A percentile compares a stretch with the other conserved stretches of the same genome.
phyloP scores from a whole-genome alignment of 2,888 invertebrate genomes.

The Encarsia formosa region DNA sequence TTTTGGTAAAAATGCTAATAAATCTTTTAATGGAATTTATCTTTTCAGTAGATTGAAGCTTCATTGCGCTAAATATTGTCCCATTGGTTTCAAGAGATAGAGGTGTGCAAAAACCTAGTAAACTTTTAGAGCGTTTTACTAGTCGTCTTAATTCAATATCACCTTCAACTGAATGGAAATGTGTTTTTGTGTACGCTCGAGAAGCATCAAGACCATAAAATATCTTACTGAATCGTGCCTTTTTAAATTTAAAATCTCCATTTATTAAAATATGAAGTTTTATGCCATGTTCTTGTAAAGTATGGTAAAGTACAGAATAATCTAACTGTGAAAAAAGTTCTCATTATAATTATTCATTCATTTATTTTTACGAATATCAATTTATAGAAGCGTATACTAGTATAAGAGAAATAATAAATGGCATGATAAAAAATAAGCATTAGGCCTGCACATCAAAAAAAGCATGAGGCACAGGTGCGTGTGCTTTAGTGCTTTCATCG shows the following conservation, averaged over 20 bases:
- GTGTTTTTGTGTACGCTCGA: slow-evolving; percentile 76
- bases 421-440: too few relatives aligned
- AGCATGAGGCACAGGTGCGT: too few relatives aligned
- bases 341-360: slow-evolving; percentile 13
- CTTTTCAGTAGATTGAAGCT: slow-evolving; percentile 53
- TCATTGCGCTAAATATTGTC: slow-evolving; percentile 63
- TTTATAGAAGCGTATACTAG: not conserved
- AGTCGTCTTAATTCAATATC: slow-evolving; percentile 69
- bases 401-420: slow-evolving; percentile 4
- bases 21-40: slow-evolving; percentile 60
- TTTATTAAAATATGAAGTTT: slow-evolving; percentile 80
- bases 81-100: slow-evolving; percentile 83
- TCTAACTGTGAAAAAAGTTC: slow-evolving; percentile 64
- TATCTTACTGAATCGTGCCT: slow-evolving; percentile 66
- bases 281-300: slow-evolving; percentile 75
- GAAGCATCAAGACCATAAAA: slow-evolving; percentile 76
- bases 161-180: slow-evolving; percentile 64
- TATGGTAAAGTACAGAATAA: slow-evolving; percentile 77
- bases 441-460: too few relatives aligned
- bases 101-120: slow-evolving; percentile 74
- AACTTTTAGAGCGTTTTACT: slow-evolving; percentile 70
- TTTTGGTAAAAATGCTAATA: slow-evolving; percentile 63
- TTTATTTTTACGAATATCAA: not conserved
- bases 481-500: too few relatives aligned
- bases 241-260: slow-evolving; percentile 72